Percentiles rank a stretch among this genome's conserved stretches.
phyloP scores from a whole-genome alignment of 2,888 invertebrate genomes.

The Maniola hyperantus region DNA sequence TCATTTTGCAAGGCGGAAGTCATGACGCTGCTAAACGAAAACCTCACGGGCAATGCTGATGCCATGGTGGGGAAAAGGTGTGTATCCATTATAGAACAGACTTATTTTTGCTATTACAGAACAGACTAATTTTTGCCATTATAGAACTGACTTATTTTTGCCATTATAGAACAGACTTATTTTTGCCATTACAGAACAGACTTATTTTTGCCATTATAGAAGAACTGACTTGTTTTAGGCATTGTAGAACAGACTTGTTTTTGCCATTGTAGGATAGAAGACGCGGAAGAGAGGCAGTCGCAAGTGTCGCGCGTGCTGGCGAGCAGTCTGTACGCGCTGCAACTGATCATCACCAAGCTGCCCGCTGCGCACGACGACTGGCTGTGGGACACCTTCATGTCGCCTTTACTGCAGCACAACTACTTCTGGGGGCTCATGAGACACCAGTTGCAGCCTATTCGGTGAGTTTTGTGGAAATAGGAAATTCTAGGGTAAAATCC shows the following conservation, averaged over 20 bases:
- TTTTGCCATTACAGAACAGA: slow-evolving; percentile 27
- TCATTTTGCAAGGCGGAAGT: slow-evolving; percentile 92
- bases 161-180: background rate
- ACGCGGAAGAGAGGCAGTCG: slow-evolving; percentile 50
- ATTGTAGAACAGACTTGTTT: background rate
- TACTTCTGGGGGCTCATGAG: slow-evolving; percentile 89
- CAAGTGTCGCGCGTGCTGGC: slow-evolving; percentile 46
- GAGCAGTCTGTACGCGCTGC: slow-evolving; percentile 55
- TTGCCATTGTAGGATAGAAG: slow-evolving; percentile 47
- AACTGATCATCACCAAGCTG: slow-evolving; percentile 46
- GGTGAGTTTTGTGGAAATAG: slow-evolving; percentile 38
- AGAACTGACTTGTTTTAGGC: too few species aligned
- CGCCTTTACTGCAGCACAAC: slow-evolving; percentile 78
- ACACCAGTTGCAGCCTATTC: slow-evolving; percentile 65
- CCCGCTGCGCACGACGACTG: slow-evolving; percentile 77
- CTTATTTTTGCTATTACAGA: slow-evolving; percentile 30
- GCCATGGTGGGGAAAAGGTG: slow-evolving; percentile 56
- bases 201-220: slow-evolving; percentile 32
- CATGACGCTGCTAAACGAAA: slow-evolving; percentile 87
- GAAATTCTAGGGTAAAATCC: background rate
- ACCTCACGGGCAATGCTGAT: slow-evolving; percentile 57
- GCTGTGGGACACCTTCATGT: slow-evolving; percentile 72
- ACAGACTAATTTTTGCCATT: slow-evolving; percentile 28
- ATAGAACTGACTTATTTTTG: slow-evolving; percentile 29
- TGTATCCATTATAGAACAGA: slow-evolving; percentile 27